Evolutionary conservation across 2,113 vertebrate species (phyloP), one percentile per base, ranked within the genome.

Genomic region (Edolisoma coerulescens): DNA sequence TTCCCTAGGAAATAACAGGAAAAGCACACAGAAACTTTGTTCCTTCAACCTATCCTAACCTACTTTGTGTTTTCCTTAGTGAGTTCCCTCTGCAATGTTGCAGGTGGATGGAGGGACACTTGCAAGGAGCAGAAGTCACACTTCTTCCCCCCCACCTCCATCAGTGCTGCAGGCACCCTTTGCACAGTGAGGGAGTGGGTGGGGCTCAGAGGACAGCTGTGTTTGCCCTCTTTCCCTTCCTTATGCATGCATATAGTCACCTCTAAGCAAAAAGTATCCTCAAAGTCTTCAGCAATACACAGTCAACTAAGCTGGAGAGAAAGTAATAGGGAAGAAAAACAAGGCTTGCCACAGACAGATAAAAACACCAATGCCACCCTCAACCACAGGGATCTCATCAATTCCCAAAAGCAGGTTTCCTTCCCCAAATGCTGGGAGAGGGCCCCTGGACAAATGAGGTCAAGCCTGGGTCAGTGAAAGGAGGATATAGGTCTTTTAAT

Each of bases 391-490:
- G 60, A 74, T 35, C n/a, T 80, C 41, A 68, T 41, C 21, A 49
- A 22, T 61, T 73, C 21, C 28, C 61, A 81, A 84, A 33, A 0
- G 0, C 22, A 59, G 32, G 24, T 88, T 94, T 88, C 68, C 78
- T 88, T 91, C 28, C 33, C 59, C 37, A 83, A 37, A 73, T 17
- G 59, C 59, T 85, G 47, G 16, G 33, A 83, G 69, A 27, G 63
- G 68, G 82, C 42, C 54, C 27, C 79, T 78, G 88, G 24, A 74
- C 28, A 77, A 92, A 63, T 19, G 60, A 94, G 79, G 90, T 87
- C 93, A 93, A 70, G 33, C 47, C 77, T 73, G 79, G 79, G 90
- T 93, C 83, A 93, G 30, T 37, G 63, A 92, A 93, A 96, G 71
- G 78, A 93, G 78, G 78, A 73, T 95, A 76, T 37, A 85, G 23